Evolutionary conservation across 1,140 invertebrate genomes (phyloP).

Genomic region (Pseudachorutes palmiensis): DNA sequence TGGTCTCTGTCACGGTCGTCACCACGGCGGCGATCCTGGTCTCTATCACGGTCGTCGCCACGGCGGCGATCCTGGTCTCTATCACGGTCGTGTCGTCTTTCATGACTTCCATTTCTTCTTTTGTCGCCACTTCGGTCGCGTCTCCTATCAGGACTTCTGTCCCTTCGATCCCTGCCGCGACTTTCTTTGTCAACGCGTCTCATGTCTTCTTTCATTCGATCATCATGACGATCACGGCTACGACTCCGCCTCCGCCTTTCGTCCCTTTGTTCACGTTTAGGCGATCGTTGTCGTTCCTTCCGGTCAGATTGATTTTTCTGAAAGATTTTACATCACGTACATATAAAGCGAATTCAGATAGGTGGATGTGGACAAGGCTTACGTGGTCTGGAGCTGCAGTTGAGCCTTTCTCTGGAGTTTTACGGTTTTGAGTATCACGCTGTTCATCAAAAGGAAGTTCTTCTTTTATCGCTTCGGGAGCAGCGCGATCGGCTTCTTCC

Average conservation of each 20-base stretch:
- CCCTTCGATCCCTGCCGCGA: not conserved
- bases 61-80: not conserved
- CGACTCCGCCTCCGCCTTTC: too few relatives aligned
- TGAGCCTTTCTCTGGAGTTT: too few relatives aligned
- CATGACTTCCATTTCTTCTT: conserved; percentile 6
- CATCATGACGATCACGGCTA: too few relatives aligned
- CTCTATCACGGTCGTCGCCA: conserved; percentile 10
- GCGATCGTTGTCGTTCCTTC: conserved; percentile 31
- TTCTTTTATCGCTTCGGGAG: not conserved
- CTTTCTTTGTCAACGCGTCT: not conserved
- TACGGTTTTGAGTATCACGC: too few relatives aligned
- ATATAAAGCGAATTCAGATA: too few relatives aligned
- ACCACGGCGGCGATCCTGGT: conserved; percentile 13
- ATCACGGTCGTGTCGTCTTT: conserved; percentile 9
- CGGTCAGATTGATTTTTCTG: too few relatives aligned
- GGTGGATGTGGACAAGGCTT: too few relatives aligned
- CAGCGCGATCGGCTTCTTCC: conserved; percentile 34
- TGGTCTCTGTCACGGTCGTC: conserved; percentile 11
- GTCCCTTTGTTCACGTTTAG: not conserved
- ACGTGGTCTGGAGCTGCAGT: too few relatives aligned
- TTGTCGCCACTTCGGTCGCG: conserved; percentile 7
- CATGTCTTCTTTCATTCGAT: not conserved
- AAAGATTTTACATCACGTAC: too few relatives aligned
- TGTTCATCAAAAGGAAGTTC: not conserved
- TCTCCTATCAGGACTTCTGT: not conserved